phyloP scores from a whole-genome alignment of 2,797 vertebrate species.

The Dendrocincla fuliginosa region DNA sequence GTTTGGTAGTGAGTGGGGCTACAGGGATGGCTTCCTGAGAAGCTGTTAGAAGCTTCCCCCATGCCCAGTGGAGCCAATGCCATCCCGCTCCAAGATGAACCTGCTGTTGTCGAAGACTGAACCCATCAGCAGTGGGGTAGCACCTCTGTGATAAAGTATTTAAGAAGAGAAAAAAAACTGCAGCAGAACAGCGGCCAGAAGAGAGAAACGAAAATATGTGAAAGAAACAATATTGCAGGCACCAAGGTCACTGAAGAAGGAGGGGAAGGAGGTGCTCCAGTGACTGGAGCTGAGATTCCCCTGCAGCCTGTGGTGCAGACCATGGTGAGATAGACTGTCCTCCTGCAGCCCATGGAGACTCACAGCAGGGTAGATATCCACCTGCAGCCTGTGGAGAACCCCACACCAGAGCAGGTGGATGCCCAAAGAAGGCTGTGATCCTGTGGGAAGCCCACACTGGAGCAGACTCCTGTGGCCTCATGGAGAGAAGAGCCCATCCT shows the following conservation, averaged over 20 bases:
- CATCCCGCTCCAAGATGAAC: not conserved
- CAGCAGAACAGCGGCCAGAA: not conserved
- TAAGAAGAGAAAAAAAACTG: not conserved
- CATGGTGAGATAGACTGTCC: not conserved
- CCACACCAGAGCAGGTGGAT: not conserved
- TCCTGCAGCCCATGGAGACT: not conserved
- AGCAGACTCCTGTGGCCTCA: not conserved
- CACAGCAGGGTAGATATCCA: not conserved
- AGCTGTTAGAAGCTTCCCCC: not conserved
- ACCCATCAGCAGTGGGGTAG: not conserved
- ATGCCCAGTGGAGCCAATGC: not conserved
- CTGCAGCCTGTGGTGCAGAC: not conserved
- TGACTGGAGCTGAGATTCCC: not conserved
- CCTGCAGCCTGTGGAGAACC: not conserved
- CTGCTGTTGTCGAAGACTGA: rapidly evolving
- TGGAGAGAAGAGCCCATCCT: not conserved
- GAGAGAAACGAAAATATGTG: not conserved
- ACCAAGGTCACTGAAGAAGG: not conserved
- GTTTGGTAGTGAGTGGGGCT: not conserved
- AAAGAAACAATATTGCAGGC: not conserved
- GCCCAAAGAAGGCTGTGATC: not conserved
- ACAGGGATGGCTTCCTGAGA: not conserved
- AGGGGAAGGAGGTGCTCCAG: not conserved
- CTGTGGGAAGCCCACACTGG: not conserved
- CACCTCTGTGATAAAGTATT: not conserved